phyloP scores from a whole-genome alignment of 2,113 vertebrate genomes.

The Pedionomus torquatus region DNA sequence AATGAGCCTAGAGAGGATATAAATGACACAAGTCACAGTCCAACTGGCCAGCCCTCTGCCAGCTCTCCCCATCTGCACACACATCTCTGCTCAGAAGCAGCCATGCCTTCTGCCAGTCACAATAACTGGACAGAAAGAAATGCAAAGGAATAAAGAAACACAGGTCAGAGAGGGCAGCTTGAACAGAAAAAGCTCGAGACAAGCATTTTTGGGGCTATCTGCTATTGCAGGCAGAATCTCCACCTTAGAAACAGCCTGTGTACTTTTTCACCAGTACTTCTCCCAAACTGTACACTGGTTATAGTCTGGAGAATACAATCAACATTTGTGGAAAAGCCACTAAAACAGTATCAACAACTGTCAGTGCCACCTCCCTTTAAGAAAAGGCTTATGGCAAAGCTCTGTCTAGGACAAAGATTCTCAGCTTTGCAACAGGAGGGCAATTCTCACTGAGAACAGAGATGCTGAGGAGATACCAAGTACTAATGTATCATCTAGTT shows the following conservation, averaged over 20 bases:
- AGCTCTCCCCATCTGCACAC: neutral
- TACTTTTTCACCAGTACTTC: neutral
- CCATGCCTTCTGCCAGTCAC: neutral
- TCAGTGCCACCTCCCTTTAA: neutral
- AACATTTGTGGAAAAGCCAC: neutral
- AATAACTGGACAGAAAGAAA: neutral
- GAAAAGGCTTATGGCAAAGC: neutral
- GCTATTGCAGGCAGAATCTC: neutral
- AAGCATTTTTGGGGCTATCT: neutral
- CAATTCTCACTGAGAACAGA: neutral
- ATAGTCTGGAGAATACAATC: neutral
- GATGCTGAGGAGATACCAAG: neutral
- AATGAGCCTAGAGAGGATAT: neutral
- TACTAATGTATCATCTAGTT: neutral
- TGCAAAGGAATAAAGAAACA: neutral
- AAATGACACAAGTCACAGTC: neutral
- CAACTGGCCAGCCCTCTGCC: neutral
- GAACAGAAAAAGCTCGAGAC: neutral
- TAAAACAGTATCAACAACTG: neutral
- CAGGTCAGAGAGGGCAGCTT: neutral
- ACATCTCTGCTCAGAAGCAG: neutral
- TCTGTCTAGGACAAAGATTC: neutral
- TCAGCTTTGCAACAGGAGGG: neutral
- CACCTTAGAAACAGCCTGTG: neutral
- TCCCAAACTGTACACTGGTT: neutral